Base-by-base conservation (phyloP, 1,140 invertebrate species). In the Drosophila arizonae region DNA sequence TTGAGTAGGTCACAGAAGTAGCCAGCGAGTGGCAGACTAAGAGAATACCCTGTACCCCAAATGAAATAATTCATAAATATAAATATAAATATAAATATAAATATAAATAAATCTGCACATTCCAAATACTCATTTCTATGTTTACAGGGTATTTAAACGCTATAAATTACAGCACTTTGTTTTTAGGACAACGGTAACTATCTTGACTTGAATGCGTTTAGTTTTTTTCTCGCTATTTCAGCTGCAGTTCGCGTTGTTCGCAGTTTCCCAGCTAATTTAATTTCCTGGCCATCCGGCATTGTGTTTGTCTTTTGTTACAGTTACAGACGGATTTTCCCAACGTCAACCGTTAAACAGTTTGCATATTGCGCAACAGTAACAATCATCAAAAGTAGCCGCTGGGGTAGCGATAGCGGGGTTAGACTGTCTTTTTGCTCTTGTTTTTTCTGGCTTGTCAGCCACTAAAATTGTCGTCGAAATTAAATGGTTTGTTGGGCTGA, bases 391-490 rank as follows among this genome's bases (percentile, higher is more conserved):
- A 28, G 24, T 33, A n/a, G 45, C 17, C n/a, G 41, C 21, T 3
- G 43, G 10, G 21, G 5, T 4, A 6, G 51, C n/a, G 2, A 8
- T 28, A 26, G 52, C 48, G 65, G 54, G 43, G 36, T 13, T 64
- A 26, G 45, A 50, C 45, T 51, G 36, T 15, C 9, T 45, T 41
- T 62, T 57, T 57, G 61, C 56, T 61, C 55, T 66, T 43, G 50
- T 65, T 41, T 56, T 36, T 41, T 58, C 52, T 52, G 21, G 50
- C 61, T 77, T 61, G 79, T 66, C 54, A 60, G 70, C 79, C 75
- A 87, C 81, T 87, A 79, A 86, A 86, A 86, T 87, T 82, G 81
- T 87, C 81, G 84, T 77, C 81, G 70, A 87, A 86, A 79, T 87
- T 82, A 87, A 87, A 86, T 79, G 82, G 75, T 86, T 78, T 72